Conservation (phyloP, 2,888 invertebrate genomes). For the Elmis aenea region DNA sequence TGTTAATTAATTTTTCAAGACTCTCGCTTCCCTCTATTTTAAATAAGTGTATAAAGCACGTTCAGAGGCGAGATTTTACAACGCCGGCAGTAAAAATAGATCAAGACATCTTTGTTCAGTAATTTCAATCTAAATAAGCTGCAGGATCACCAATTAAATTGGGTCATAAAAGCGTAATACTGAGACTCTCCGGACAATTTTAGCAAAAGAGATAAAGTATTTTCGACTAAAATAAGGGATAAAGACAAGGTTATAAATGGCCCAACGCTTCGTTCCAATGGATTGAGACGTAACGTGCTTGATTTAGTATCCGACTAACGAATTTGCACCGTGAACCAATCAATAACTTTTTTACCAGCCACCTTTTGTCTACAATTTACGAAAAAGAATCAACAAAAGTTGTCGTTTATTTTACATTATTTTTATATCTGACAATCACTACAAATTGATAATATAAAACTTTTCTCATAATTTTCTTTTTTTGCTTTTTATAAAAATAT, state of each 20-base stretch:
- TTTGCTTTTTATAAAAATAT: no score
- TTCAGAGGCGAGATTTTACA: no score
- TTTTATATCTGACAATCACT: no score
- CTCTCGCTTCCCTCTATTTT: no score
- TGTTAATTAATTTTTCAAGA: no score
- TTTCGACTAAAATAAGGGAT: constrained; percentile 19
- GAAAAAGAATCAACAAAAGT: no score
- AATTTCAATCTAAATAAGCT: constrained; percentile 14
- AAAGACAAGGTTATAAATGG: constrained; percentile 20
- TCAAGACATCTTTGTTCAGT: constrained; percentile 1
- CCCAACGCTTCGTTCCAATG: constrained; percentile 18
- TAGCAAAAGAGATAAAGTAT: constrained; percentile 18
- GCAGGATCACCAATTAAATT: constrained; percentile 15
- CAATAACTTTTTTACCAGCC: constrained; percentile 11
- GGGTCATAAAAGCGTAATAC: constrained; percentile 17
- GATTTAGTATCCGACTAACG: constrained; percentile 22
- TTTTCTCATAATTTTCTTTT: no score
- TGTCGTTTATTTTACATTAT: no score
- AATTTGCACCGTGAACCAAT: constrained; percentile 19
- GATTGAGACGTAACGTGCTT: constrained; percentile 22
- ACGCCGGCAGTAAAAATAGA: constrained; percentile 10
- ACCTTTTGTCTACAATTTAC: no score
- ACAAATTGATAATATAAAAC: no score
- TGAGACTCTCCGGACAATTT: constrained; percentile 15
- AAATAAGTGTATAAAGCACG: no score